Base-by-base conservation (phyloP, 1,140 invertebrate species). In the Camponotus pennsylvanicus region DNA sequence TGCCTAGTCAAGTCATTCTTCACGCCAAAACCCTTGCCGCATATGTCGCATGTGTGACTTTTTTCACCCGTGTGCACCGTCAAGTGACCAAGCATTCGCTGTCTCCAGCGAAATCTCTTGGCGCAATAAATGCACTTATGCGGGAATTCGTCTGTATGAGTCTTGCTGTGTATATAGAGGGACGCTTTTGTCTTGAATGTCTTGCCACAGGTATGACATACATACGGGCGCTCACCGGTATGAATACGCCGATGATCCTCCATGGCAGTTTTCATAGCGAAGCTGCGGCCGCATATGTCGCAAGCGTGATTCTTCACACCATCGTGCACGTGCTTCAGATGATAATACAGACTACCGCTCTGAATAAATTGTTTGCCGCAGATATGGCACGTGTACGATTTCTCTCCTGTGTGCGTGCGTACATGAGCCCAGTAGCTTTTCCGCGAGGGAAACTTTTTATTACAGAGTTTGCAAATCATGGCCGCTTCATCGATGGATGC, bases 161-260 rank as follows among this genome's bases (percentile, higher is more conserved):
- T 94, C 87, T 95, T 94, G n/a, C 93, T 92, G 92, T 97, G 96
- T 64, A 96, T 96, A 88, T 96, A 96, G 7, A 96, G 91, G 5
- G 95, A 95, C 0, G 96, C 95, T 49, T 95, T 94, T 0, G 95
- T 95, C 3, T 95, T 94, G 92, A 96, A 97, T 11, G 92, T 93
- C 88, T 96, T 96, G 6, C 93, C 96, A 78, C 97, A 97, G 64
- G 96, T 93, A 78, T 97, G 96, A 88, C 97, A 97, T 18, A 96
- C 95, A 85, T 96, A 97, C 0, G 97, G 96, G 64, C 96, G 96
- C 87, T 96, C 95, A 27, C 96, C 95, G 0, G 96, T 96, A 78
- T 97, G 97, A 32, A 96, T 96, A 90, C 97, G 96, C 91, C 96
- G 95, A 90, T 97, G 97, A 88, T 97, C 96, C 0, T 97, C 96